A percentile compares a stretch with the other conserved stretches of the same genome.
Evolutionary conservation across 2,888 invertebrate genomes (phyloP).

Genomic region (Sturmia bella): DNA sequence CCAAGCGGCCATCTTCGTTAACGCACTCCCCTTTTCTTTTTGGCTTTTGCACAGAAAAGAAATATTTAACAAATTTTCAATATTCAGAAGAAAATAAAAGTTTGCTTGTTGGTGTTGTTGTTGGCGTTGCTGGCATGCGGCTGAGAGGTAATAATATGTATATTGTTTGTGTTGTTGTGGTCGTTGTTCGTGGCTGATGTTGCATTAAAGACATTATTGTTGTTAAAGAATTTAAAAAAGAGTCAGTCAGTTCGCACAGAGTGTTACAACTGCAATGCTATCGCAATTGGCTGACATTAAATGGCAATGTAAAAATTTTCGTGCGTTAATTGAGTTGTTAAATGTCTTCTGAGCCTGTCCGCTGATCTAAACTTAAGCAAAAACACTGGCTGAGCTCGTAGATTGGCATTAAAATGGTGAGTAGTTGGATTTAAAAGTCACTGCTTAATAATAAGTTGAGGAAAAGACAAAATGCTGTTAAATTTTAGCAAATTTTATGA

Average conservation of each 20-base stretch:
- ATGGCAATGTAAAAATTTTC: conserved; percentile 63
- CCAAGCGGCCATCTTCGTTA: neutral
- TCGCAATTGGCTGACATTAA: conserved; percentile 61
- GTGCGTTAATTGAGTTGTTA: conserved; percentile 75
- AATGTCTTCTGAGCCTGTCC: conserved; percentile 72
- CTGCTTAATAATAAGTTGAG: neutral
- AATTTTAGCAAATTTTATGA: too few relatives aligned
- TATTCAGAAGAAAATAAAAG: conserved; percentile 47
- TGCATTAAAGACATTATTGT: conserved; percentile 39
- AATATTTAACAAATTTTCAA: conserved; percentile 57
- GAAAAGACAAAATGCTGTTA: too few relatives aligned
- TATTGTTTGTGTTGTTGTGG: neutral
- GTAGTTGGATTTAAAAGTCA: conserved; percentile 30
- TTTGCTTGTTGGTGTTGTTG: conserved; percentile 34
- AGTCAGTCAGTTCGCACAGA: conserved; percentile 22
- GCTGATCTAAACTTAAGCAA: conserved; percentile 10
- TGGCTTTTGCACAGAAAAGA: conserved; percentile 6
- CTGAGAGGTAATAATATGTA: neutral
- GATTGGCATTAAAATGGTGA: neutral
- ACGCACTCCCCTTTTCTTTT: neutral
- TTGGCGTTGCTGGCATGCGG: too few relatives aligned
- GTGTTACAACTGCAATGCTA: conserved; percentile 30
- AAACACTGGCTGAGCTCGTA: neutral
- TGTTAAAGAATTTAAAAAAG: conserved; percentile 52
- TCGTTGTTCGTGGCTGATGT: conserved; percentile 13